phyloP scores from a whole-genome alignment of 2,888 invertebrate species.

The Drosophila multiciliata region DNA sequence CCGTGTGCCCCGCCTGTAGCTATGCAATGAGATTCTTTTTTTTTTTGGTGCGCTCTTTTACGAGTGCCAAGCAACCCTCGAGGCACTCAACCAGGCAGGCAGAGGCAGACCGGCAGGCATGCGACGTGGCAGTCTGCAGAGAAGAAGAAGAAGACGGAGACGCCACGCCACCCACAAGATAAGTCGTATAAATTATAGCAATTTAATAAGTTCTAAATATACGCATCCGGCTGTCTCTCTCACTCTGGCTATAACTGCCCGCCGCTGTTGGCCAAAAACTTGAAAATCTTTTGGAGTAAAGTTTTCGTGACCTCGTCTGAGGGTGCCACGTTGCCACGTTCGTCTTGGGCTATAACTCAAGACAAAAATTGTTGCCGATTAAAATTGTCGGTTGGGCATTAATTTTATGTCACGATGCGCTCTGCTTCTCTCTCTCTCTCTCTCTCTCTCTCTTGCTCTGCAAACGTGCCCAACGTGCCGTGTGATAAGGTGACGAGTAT shows the following conservation, averaged over 20 bases:
- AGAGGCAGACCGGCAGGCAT: constrained; percentile 1
- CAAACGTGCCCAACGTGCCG: constrained; percentile 59
- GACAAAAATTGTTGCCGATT: constrained; percentile 82
- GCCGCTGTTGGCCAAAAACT: constrained; percentile 43
- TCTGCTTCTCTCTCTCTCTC: constrained; percentile 13
- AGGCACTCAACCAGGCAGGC: constrained; percentile 27
- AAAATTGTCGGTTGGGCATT: constrained; percentile 83
- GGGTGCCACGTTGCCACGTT: constrained; percentile 32
- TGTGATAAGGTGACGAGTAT: constrained; percentile 63
- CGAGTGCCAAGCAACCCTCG: constrained; percentile 67
- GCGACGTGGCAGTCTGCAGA: constrained; percentile 4
- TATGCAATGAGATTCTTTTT: constrained; percentile 57
- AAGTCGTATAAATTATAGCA: constrained; percentile 84
- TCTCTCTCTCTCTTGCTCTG: neutral
- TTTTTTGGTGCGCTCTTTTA: constrained; percentile 25
- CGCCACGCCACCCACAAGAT: constrained; percentile 60
- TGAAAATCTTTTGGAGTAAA: constrained; percentile 69
- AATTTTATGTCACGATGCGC: constrained; percentile 82
- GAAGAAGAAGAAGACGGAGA: constrained; percentile 9
- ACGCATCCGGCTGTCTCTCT: constrained; percentile 73
- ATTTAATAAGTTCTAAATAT: constrained; percentile 84
- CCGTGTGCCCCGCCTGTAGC: constrained; percentile 51
- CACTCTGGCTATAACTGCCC: neutral
- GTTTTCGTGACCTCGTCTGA: constrained; percentile 53
- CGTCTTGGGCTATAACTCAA: constrained; percentile 70